phyloP scores from a whole-genome alignment of 2,888 invertebrate genomes.

The Oeneis ivallda region DNA sequence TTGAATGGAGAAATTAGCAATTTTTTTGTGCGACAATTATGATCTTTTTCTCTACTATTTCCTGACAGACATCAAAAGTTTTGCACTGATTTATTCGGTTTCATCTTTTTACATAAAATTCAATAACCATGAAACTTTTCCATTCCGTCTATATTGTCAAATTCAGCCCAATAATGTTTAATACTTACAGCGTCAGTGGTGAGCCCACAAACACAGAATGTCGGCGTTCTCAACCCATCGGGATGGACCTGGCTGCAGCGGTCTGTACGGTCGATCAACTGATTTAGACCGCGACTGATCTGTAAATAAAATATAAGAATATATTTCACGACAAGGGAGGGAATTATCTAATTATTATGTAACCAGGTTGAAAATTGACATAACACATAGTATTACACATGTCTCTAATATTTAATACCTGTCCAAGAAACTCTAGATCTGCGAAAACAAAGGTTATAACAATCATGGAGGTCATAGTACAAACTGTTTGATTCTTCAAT shows the following conservation, averaged over 20 bases:
- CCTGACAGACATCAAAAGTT: too few species aligned
- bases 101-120: too few species aligned
- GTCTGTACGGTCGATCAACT: constrained; percentile 61
- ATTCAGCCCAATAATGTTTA: neutral
- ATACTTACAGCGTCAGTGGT: constrained; percentile 78
- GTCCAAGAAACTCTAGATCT: too few species aligned
- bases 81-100: too few species aligned
- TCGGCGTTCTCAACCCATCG: constrained; percentile 81
- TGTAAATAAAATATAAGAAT: constrained; percentile 51
- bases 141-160: neutral
- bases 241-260: constrained; percentile 64
- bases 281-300: constrained; percentile 73
- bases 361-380: neutral
- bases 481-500: too few species aligned
- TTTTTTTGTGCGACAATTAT: too few species aligned
- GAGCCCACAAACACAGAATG: constrained; percentile 74
- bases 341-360: neutral
- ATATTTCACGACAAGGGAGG: neutral
- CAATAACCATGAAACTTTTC: too few species aligned
- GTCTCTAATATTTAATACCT: too few species aligned
- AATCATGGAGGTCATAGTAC: too few species aligned
- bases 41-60: too few species aligned
- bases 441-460: too few species aligned
- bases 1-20: too few species aligned
- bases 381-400: neutral